phyloP scores from a whole-genome alignment of 2,113 vertebrate genomes.

The Aphelocoma coerulescens region DNA sequence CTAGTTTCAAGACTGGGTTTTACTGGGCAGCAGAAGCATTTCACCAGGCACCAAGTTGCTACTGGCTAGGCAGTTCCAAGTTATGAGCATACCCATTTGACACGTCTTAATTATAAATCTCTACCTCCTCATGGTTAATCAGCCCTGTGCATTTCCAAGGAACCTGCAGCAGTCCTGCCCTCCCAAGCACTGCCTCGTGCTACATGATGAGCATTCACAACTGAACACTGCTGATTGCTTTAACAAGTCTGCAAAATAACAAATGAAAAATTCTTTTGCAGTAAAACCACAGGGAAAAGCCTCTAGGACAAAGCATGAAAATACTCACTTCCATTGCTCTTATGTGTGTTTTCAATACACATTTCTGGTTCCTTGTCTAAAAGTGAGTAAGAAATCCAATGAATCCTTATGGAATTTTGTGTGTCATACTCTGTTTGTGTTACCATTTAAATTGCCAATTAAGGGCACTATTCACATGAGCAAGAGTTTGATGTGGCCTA shows the following conservation, averaged over 20 bases:
- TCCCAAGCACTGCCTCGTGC: not conserved
- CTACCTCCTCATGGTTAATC: not conserved
- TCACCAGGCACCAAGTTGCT: not conserved
- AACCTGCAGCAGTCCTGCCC: not conserved
- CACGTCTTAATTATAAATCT: conserved; percentile 12
- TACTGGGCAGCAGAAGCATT: not conserved
- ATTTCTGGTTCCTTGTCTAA: not conserved
- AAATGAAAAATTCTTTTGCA: conserved; percentile 9
- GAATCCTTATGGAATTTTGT: not conserved
- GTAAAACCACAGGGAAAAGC: not conserved
- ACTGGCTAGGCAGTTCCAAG: not conserved
- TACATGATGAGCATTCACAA: not conserved
- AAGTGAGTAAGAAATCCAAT: not conserved
- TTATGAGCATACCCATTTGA: not conserved
- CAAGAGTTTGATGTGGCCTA: not conserved
- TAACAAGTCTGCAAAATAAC: conserved; percentile 50
- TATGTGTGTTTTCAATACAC: not conserved
- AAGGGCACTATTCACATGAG: not conserved
- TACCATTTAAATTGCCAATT: conserved; percentile 30
- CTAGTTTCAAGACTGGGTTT: not conserved
- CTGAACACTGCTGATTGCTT: conserved; percentile 20
- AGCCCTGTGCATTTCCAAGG: not conserved
- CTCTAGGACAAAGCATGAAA: conserved; percentile 5
- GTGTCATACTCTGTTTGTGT: conserved; percentile 6
- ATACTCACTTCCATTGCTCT: not conserved